phyloP scores from a whole-genome alignment of 2,888 invertebrate genomes.

The Tryphoninae sp. region DNA sequence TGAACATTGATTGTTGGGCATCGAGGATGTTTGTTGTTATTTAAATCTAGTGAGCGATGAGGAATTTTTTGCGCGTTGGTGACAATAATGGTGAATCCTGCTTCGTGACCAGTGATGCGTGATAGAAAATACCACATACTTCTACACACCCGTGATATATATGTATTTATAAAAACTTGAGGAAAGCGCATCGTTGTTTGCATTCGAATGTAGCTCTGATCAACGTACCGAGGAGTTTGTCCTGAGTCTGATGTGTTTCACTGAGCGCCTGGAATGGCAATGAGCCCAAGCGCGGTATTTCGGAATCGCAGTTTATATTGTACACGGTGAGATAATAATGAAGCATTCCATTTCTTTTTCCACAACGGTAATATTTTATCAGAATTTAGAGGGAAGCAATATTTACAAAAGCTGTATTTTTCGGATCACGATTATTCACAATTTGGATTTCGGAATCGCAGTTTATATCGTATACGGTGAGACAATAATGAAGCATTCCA shows the following conservation, averaged over 20 bases:
- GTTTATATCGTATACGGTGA: constrained; percentile 7
- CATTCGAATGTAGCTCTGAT: constrained; percentile 64
- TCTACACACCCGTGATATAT: background rate
- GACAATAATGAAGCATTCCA: constrained; percentile 11
- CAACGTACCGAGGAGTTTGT: constrained; percentile 42
- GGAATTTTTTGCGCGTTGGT: constrained; percentile 22
- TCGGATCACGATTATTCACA: background rate
- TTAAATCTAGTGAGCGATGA: too few relatives aligned
- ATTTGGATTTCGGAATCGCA: constrained; percentile 27
- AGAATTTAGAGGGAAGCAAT: background rate
- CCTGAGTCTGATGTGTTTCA: constrained; percentile 42
- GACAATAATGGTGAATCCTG: constrained; percentile 44
- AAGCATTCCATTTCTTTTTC: background rate
- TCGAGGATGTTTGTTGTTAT: too few relatives aligned
- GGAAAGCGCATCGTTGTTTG: constrained; percentile 67
- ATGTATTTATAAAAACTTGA: constrained; percentile 17
- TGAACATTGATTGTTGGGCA: too few relatives aligned
- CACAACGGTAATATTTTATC: background rate
- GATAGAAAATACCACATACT: constrained; percentile 40
- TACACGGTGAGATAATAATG: constrained; percentile 15
- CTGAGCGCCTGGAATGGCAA: constrained; percentile 45
- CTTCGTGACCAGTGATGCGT: constrained; percentile 53
- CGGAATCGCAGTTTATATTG: constrained; percentile 29
- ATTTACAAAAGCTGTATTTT: background rate
- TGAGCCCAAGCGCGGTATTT: constrained; percentile 30